Base-by-base conservation (phyloP, 2,113 vertebrate genomes). In the Columba janthina region DNA sequence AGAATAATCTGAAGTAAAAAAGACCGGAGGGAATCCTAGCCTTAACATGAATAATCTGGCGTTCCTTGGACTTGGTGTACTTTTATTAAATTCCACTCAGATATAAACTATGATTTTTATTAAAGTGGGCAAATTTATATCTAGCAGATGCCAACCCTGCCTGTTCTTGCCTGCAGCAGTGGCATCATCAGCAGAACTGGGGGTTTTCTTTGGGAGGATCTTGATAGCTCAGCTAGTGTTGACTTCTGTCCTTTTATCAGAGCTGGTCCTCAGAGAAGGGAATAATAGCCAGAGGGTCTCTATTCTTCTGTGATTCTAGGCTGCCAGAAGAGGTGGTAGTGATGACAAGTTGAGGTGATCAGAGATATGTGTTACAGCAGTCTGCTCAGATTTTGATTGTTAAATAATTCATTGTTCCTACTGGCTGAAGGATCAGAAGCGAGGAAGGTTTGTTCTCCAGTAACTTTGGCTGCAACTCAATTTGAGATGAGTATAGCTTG, bases 391-490 rank as follows among this genome's bases (percentile, higher is more conserved):
- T 85, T 88, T 82, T 86, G 81, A 60, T 92, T 74, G 57, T 61
- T 97, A 56, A 96, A 96, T 93, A 80, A 93, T 93, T 85, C 26
- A 90, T 94, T 40, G 11, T 26, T 91, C 69, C 48, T 60, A n/a
- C 48, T 84, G 83, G 73, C 90, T 92, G 12, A 57, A 76, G 82
- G 42, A 80, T 66, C 19, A 57, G 48, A 88, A 91, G 8, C 19
- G 61, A 88, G 9, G 29, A 46, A 96, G 71, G 1, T 73, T 90
- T 77, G 88, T 31, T 90, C 46, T 93, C n/a, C 61, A 51, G 56
- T 60, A 57, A 38, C 34, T 62, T 12, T 90, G 90, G 56, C 78
- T 93, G 83, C 73, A 88, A 14, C 18, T 26, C 91, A 81, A 8
- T 34, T 69, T 82, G 75, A 84, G 90, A 77, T 36, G 53, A 29